Percentiles rank a stretch among this genome's conserved stretches.
These are phyloP conservation scores for Euwallacea fornicatus DNA, from an alignment of 1,140 invertebrate species.

Conservation along the genomic window DNA sequence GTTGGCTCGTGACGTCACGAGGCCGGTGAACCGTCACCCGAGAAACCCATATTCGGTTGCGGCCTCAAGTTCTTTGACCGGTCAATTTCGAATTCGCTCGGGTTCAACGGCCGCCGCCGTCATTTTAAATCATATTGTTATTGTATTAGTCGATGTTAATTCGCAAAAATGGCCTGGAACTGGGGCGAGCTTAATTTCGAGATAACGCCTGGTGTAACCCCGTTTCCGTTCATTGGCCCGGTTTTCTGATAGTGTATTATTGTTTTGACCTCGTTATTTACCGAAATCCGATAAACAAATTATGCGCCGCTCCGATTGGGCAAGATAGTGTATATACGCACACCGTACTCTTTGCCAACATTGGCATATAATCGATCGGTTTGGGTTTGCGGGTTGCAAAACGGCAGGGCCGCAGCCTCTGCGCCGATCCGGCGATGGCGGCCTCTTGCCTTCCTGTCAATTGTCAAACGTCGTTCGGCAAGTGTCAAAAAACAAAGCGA, in stretches of 20 bases:
- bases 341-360: constrained; percentile 20
- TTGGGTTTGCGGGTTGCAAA: constrained; percentile 9
- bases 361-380: constrained; percentile 23
- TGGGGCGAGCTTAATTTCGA: constrained; percentile 25
- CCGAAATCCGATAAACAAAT: constrained; percentile 41
- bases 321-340: constrained; percentile 30
- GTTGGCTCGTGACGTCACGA: constrained; percentile 45
- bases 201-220: constrained; percentile 31
- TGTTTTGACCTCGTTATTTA: constrained; percentile 40
- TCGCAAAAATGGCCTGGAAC: constrained; percentile 38
- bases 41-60: constrained; percentile 47
- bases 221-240: constrained; percentile 28
- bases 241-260: constrained; percentile 37
- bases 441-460: too few species aligned
- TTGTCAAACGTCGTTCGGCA: too few species aligned
- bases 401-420: not conserved
- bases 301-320: constrained; percentile 32
- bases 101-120: constrained; percentile 37
- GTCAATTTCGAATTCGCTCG: constrained; percentile 37
- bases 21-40: constrained; percentile 42
- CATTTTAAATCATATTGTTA: constrained; percentile 29
- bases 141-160: constrained; percentile 28
- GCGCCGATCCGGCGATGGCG: too few species aligned
- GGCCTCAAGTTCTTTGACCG: constrained; percentile 48
- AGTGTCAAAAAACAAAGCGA: too few species aligned